Evolutionary conservation across 30 jellyfish, hydroid and myxozoan species (phyloP), one percentile per base, ranked within the genome.

Genomic region (Catostylus mosaicus): DNA sequence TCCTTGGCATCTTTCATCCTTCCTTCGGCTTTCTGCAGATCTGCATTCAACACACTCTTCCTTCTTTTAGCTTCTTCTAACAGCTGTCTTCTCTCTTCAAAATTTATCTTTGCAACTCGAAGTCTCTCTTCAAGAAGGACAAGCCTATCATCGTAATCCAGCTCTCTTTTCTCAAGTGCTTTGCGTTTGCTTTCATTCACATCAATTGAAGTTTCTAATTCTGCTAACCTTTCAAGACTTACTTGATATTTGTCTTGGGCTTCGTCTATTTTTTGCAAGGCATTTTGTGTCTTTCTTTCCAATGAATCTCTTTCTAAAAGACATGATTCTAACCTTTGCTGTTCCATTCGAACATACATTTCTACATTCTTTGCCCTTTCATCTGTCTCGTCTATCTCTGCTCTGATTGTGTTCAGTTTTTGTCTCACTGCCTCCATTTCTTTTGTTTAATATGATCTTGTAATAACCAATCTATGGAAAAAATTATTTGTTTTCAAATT

Each of bases 131-230:
- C 98, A 27, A 91, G 91, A 45, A 69, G 68, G 0, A 48, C 36
- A 30, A 84, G 34, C 43, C 78, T 34, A 14, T 63, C 86, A 34
- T 91, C 98, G 34, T 77, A 91, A n/a, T 85, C 96, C 1, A 80
- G n/a, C 36, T 85, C 95, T 29, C 95, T 54, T 59, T 63, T 76
- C 60, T 91, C 98, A 60, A 91, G 67, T 10, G 80, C 88, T 57
- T 80, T 85, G 34, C 98, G 94, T 54, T 86, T 91, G 79, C 98
- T 86, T 59, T 91, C 98, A 59, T 90, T 91, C 1, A 76, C 64
- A 60, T 91, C 98, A 18, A 85, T 70, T 20, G 75, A 54, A 18
- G 89, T 76, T 52, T 86, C 96, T 24, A 84, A 9, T 1, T 86
- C 90, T 36, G 73, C 83, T 20, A 91, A 62, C n/a, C 82, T 38